Evolutionary conservation across 1,140 invertebrate genomes (phyloP).

Genomic region (Artemia franciscana): DNA sequence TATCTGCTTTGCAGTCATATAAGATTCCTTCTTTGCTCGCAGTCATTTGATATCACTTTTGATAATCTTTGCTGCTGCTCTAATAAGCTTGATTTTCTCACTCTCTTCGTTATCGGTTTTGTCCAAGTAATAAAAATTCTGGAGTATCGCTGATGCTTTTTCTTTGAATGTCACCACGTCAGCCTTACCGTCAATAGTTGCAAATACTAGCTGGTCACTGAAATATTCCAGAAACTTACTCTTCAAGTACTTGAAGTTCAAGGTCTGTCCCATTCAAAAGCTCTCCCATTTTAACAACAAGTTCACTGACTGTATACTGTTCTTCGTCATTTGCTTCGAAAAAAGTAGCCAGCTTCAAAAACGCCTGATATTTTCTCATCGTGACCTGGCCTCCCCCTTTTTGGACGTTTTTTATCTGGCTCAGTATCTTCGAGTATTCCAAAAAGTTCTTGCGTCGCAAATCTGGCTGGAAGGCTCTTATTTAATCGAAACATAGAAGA

Average conservation of each 20-base stretch:
- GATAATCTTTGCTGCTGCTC: slow-evolving; percentile 6
- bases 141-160: not conserved
- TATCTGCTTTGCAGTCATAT: not conserved
- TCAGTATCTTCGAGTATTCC: not conserved
- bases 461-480: not conserved
- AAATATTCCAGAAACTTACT: not conserved
- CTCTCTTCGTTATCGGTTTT: slow-evolving; percentile 2
- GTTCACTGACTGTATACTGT: not conserved
- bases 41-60: slow-evolving; percentile 3
- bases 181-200: not conserved
- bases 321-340: not conserved
- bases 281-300: not conserved
- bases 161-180: not conserved
- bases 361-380: not conserved
- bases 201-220: not conserved
- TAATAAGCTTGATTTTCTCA: slow-evolving; percentile 1
- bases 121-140: not conserved
- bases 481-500: not conserved
- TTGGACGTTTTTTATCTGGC: not conserved
- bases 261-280: not conserved
- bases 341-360: not conserved
- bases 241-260: not conserved
- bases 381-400: not conserved
- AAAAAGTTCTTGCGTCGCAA: not conserved
- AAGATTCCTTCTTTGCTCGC: not conserved